Evolutionary conservation across 2,113 vertebrate species (phyloP), one percentile per base, ranked within the genome.

Genomic region (Aptenodytes forsteri): DNA sequence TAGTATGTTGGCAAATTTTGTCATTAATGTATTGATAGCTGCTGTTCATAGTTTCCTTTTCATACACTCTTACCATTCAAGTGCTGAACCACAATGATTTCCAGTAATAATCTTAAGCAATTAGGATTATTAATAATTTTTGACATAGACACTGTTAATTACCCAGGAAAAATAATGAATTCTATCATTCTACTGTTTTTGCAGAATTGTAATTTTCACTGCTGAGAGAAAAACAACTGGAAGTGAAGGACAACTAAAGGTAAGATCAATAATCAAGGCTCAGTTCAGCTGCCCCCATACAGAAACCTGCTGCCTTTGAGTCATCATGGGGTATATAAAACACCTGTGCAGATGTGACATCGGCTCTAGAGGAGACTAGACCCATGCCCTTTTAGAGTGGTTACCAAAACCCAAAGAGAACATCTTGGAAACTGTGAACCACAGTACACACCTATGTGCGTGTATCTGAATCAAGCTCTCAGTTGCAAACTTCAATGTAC

Each of bases 171-270:
- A 94, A 94, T 13, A 73, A 89, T 30, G 4, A 88, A 61, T 93
- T 89, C 49, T 70, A 54, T 46, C 49, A 71, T 84, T 90, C 61
- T 75, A 70, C 59, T 55, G 20, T 71, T 78, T 55, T 82, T 89
- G 55, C 16, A 89, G 64, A 92, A 73, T 87, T 90, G 71, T 52
- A 86, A 90, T 79, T 89, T 56, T 61, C 81, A 72, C 34, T 87
- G 62, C 84, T 96, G 34, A 21, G 49, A 93, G 61, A 89, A 90
- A 94, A 91, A n/a, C 7, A 75, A 89, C 5, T 69, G 52, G 34
- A 95, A 91, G 40, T 64, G 72, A 95, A 89, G 76, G 72, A 79
- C 79, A 95, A 26, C 20, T 40, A 67, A 92, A 92, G 65, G 69
- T 58, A 92, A 78, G 38, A 89, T 46, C 59, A 84, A 65, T 81